Conservation (phyloP, 1,140 invertebrate species). For the Bombus difficillimus region DNA sequence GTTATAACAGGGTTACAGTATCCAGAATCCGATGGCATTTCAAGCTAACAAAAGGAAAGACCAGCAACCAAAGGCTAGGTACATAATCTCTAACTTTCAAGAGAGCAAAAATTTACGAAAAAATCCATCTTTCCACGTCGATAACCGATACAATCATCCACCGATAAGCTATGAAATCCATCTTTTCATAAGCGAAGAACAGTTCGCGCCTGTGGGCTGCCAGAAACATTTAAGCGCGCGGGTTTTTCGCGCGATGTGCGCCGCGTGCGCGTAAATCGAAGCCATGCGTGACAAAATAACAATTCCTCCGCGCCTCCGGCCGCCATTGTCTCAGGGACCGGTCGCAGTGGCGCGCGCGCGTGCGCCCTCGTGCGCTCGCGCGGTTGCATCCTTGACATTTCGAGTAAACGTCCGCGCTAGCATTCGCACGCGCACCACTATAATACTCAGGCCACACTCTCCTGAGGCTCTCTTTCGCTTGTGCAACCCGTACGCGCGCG, state of each 20-base stretch:
- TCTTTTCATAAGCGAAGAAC: not conserved
- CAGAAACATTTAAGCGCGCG: slow-evolving; percentile 46
- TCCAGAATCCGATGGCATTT: not conserved
- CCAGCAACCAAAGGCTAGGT: no score
- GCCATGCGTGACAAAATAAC: slow-evolving; percentile 71
- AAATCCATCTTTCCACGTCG: not conserved
- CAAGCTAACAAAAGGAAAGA: not conserved
- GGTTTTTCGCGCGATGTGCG: slow-evolving; percentile 35
- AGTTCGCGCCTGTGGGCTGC: not conserved
- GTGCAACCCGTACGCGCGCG: slow-evolving; percentile 69
- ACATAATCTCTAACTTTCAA: not conserved
- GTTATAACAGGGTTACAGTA: no score
- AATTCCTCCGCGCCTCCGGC: slow-evolving; percentile 62
- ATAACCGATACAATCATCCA: not conserved
- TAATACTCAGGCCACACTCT: not conserved
- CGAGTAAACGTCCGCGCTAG: slow-evolving; percentile 64
- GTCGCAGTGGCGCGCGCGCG: slow-evolving; percentile 1
- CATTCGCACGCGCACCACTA: not conserved
- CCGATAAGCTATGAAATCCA: not conserved
- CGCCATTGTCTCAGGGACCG: slow-evolving; percentile 59
- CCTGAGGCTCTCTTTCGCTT: slow-evolving; percentile 75
- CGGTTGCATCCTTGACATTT: slow-evolving; percentile 81
- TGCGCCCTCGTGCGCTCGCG: slow-evolving; percentile 53
- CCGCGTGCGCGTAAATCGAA: slow-evolving; percentile 8
- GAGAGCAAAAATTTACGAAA: not conserved